These are phyloP conservation scores for Gymnosoma rotundatum DNA, from an alignment of 2,888 invertebrate genomes.

Conservation along the genomic window DNA sequence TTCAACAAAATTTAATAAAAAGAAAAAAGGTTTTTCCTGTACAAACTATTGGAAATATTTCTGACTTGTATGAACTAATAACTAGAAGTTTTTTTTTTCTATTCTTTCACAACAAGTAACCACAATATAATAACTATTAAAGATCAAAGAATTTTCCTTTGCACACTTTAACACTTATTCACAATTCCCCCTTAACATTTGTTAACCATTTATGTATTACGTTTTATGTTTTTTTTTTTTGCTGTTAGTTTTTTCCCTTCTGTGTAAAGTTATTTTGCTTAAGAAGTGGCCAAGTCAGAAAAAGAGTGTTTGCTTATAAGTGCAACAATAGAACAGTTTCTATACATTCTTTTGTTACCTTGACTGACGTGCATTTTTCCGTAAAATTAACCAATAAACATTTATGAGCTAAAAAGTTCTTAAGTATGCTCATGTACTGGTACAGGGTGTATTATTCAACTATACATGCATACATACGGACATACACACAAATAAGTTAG, in stretches of 20 bases:
- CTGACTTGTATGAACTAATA: slow-evolving; percentile 22
- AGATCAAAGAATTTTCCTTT: slow-evolving; percentile 51
- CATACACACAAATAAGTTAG: not conserved
- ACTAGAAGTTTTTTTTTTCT: not conserved
- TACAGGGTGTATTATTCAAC: slow-evolving; percentile 44
- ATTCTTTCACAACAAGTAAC: slow-evolving; percentile 17
- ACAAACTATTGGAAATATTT: not conserved
- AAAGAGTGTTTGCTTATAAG: not conserved
- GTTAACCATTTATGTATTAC: slow-evolving; percentile 32
- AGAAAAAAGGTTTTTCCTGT: not conserved
- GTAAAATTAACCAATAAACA: slow-evolving; percentile 72
- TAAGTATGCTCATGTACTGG: slow-evolving; percentile 44
- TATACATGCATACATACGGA: not conserved
- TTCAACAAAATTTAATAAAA: not conserved
- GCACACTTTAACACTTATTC: slow-evolving; percentile 58
- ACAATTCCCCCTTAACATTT: slow-evolving; percentile 58
- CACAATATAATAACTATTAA: slow-evolving; percentile 54
- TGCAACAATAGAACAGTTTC: slow-evolving; percentile 14
- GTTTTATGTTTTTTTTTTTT: not conserved
- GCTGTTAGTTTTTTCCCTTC: not conserved
- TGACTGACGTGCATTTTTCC: slow-evolving; percentile 62
- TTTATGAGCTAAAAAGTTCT: slow-evolving; percentile 71
- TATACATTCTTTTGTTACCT: slow-evolving; percentile 43
- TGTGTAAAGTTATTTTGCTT: slow-evolving; percentile 10
- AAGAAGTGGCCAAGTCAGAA: not conserved